These are phyloP conservation scores for Oryzias dopingdopingensis DNA, from an alignment of 2,797 vertebrate genomes.

Conservation along the genomic window DNA sequence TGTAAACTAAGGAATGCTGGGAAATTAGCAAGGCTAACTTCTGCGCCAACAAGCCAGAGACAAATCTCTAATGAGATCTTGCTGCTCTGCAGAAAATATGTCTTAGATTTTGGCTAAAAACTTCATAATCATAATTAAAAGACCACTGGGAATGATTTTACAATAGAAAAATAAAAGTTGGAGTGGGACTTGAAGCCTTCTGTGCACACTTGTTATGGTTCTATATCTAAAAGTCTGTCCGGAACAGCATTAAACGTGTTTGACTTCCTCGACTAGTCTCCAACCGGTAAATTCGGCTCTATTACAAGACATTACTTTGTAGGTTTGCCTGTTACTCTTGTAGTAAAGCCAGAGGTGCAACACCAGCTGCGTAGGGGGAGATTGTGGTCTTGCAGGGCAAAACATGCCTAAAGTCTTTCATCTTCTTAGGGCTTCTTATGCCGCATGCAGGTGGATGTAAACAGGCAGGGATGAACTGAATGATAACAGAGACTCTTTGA, in stretches of 20 bases:
- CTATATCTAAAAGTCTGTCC: too few species aligned
- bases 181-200: too few species aligned
- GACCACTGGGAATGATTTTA: too few species aligned
- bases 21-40: too few species aligned
- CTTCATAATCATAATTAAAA: too few species aligned
- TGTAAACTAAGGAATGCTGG: too few species aligned
- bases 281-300: background rate
- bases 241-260: background rate
- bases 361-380: conserved; percentile 28
- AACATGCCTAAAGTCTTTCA: conserved; percentile 73
- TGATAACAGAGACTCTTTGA: conserved; percentile 72
- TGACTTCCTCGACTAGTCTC: background rate
- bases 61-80: too few species aligned
- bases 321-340: conserved; percentile 14
- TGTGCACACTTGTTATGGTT: too few species aligned
- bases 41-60: too few species aligned
- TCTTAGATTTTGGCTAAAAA: too few species aligned
- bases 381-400: conserved; percentile 61
- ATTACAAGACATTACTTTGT: conserved; percentile 1
- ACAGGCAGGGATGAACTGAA: conserved; percentile 56
- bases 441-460: conserved; percentile 76
- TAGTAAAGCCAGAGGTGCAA: conserved; percentile 29
- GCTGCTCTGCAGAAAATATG: too few species aligned
- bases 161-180: too few species aligned
- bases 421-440: conserved; percentile 46